phyloP scores from a whole-genome alignment of 2,113 vertebrate species.

The Pipra filicauda region DNA sequence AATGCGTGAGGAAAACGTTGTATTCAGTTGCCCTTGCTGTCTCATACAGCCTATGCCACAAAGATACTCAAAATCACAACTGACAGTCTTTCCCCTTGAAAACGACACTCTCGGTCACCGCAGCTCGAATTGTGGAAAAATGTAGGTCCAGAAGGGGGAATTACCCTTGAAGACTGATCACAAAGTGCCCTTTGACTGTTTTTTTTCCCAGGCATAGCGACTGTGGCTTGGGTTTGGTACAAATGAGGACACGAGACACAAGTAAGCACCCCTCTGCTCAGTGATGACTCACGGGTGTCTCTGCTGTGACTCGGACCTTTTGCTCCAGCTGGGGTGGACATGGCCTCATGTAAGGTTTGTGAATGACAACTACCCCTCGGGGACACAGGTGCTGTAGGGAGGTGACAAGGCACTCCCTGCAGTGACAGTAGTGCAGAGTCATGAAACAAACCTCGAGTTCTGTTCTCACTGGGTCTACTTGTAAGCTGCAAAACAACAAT shows the following conservation, averaged over 20 bases:
- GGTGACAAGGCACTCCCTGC: neutral
- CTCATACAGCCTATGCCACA: neutral
- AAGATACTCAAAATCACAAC: neutral
- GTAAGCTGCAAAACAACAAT: neutral
- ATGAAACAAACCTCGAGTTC: neutral
- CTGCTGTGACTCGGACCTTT: neutral
- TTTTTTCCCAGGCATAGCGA: neutral
- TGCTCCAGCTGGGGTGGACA: fast-evolving
- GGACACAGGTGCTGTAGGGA: neutral
- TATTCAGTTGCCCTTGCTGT: neutral
- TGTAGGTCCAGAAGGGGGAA: neutral
- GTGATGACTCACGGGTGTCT: neutral
- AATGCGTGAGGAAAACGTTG: neutral
- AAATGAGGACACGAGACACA: neutral
- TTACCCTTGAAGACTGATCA: neutral
- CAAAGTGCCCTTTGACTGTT: neutral
- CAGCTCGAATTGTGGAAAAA: neutral
- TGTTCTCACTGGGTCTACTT: neutral
- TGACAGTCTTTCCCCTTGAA: neutral
- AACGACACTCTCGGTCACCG: neutral
- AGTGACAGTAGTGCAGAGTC: neutral
- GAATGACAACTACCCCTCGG: neutral
- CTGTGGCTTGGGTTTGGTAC: neutral
- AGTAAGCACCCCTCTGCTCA: neutral
- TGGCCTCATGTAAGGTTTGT: neutral